Evolutionary conservation across 92 coral and sea anemone genomes (phyloP).

Genomic region (Bergia puertoricense): DNA sequence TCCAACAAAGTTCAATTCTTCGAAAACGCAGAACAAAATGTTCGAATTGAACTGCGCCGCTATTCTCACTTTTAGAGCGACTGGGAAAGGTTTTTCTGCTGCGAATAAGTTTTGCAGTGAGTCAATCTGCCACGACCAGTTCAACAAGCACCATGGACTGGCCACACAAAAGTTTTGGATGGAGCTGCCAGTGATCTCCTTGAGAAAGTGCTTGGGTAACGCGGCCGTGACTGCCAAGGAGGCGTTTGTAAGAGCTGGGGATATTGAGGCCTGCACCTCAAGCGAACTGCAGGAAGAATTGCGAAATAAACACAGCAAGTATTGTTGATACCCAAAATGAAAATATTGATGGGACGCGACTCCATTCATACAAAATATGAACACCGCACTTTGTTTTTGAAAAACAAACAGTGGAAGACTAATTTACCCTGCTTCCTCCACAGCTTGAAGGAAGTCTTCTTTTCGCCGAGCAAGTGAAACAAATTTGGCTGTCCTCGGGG

Average conservation of each 20-base stretch:
- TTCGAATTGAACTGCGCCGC: slow-evolving; percentile 36
- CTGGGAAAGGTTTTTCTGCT: slow-evolving; percentile 37
- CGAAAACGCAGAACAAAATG: slow-evolving; percentile 11
- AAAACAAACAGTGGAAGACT: no score
- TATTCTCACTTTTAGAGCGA: slow-evolving; percentile 28
- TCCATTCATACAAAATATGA: no score
- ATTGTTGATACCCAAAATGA: no score
- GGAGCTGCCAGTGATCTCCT: slow-evolving; percentile 19
- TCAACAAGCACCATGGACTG: slow-evolving; percentile 25
- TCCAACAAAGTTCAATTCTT: slow-evolving; percentile 19
- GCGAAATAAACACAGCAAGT: no score
- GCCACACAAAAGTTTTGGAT: slow-evolving; percentile 33
- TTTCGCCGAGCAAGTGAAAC: no score
- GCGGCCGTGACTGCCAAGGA: slow-evolving; percentile 31
- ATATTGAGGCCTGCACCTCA: slow-evolving; percentile 24
- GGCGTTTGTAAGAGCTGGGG: slow-evolving; percentile 14
- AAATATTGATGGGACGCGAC: no score
- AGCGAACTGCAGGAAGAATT: slow-evolving; percentile 18
- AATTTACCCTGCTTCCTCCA: no score
- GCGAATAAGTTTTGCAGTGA: slow-evolving; percentile 38
- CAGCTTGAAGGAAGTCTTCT: no score
- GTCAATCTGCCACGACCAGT: slow-evolving; percentile 40
- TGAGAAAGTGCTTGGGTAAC: slow-evolving; percentile 3
- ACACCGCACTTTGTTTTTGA: no score
- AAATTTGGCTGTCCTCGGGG: no score